Evolutionary conservation across 2,113 vertebrate genomes (phyloP), one percentile per base, ranked within the genome.

Genomic region (Catharus fuscescens): DNA sequence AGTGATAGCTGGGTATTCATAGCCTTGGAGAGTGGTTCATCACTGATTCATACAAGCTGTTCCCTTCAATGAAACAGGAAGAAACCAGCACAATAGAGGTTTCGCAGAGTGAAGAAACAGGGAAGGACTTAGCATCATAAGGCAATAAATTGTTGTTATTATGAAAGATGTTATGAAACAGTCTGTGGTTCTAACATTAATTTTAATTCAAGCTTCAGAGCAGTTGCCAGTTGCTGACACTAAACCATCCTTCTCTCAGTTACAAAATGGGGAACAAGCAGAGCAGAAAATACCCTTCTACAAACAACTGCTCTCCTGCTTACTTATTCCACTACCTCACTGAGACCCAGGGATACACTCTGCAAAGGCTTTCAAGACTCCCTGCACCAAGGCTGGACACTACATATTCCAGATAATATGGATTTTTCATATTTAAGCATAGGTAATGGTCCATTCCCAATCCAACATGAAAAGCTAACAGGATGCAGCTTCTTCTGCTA

Each of bases 11-110:
- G 94, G 25, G 23, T 80, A 80, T 93, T 94, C 82, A 59, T 71
- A 66, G 54, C 47, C 91, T 36, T 36, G 38, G 38, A 93, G 79
- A 80, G 59, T 83, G 70, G 76, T 50, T 94, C 88, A 59, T 86
- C 71, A 52, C 71, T 96, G 90, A 97, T 94, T 97, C 59, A 54
- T 95, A 90, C 94, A 97, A 97, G 92, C 92, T 97, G 90, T 94
- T 96, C 82, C 38, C 69, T 90, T 93, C 94, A 93, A 86, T 88
- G 91, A 86, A 86, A 86, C 92, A 93, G 92, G 95, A 97, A 96
- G 90, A 80, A 96, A 47, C 38, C 76, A 95, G 42, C 48, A 96
- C 94, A 97, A 97, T 90, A 94, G 90, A 93, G 53, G 42, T 65
- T 95, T 96, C 90, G 56, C 79, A 93, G 50, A 88, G 45, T 73